Conservation (phyloP, 2,797 vertebrate genomes). For the Serranus cabrilla region DNA sequence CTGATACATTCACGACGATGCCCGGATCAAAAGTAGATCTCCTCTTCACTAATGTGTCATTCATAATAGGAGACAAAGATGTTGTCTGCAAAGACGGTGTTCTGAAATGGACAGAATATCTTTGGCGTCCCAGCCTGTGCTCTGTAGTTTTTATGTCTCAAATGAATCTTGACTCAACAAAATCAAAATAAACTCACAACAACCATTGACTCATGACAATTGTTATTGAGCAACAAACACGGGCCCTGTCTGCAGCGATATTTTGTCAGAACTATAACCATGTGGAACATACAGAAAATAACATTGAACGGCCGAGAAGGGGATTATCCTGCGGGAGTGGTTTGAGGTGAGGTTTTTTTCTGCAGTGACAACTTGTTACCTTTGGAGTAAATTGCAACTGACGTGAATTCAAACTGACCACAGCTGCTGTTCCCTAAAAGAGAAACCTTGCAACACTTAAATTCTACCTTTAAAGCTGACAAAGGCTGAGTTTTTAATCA, state of each 20-base stretch:
- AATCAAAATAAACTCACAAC: not conserved
- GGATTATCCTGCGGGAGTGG: not conserved
- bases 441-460: slow-evolving; percentile 14
- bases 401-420: slow-evolving; percentile 26
- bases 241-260: not conserved
- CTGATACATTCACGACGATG: slow-evolving; percentile 16
- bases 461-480: not conserved
- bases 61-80: slow-evolving; percentile 1
- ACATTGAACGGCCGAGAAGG: not conserved
- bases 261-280: not conserved
- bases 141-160: not conserved
- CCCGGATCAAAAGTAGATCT: not conserved
- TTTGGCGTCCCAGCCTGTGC: not conserved
- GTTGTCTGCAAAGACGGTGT: not conserved
- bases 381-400: slow-evolving; percentile 36
- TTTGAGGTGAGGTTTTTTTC: slow-evolving; percentile 3
- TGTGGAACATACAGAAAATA: slow-evolving; percentile 3
- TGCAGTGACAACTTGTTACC: slow-evolving; percentile 22
- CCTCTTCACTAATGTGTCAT: not conserved
- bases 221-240: slow-evolving; percentile 9
- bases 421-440: not conserved
- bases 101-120: not conserved
- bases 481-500: not conserved
- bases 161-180: slow-evolving; percentile 7
- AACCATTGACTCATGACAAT: slow-evolving; percentile 4